A percentile compares a stretch with the other conserved stretches of the same genome.
Conservation (phyloP, 1,140 invertebrate genomes). For the Belonocnema kinseyi region DNA sequence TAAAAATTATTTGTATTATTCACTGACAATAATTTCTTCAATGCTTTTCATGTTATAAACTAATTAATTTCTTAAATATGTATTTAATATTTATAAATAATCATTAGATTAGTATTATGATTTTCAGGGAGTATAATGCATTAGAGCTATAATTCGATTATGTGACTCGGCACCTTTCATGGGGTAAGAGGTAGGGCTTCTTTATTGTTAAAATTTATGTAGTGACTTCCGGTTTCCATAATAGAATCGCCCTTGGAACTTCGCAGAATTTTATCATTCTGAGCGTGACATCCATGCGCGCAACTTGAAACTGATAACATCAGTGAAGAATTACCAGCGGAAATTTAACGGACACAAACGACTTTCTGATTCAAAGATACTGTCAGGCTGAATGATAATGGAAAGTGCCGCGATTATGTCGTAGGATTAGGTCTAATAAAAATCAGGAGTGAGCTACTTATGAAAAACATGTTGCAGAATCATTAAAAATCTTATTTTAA, state of each 20-base stretch:
- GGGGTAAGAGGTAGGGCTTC: neutral
- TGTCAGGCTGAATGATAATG: neutral
- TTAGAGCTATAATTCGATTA: neutral
- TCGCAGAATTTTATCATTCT: neutral
- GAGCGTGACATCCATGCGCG: constrained; percentile 16
- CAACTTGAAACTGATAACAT: constrained; percentile 8
- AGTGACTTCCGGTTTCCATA: neutral
- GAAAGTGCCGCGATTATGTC: constrained; percentile 1
- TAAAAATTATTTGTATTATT: too few species aligned
- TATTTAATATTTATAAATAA: too few species aligned
- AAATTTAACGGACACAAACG: constrained; percentile 12
- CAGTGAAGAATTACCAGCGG: constrained; percentile 21
- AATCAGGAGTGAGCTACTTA: neutral
- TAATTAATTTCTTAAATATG: too few species aligned
- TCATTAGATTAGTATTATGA: neutral
- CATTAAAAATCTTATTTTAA: too few species aligned
- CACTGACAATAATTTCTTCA: too few species aligned
- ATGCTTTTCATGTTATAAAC: too few species aligned
- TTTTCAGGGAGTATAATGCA: neutral
- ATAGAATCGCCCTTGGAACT: neutral
- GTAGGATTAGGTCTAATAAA: neutral
- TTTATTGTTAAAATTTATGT: constrained; percentile 2
- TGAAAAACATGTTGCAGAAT: too few species aligned
- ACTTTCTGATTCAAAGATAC: constrained; percentile 23
- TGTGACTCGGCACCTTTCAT: neutral